Evolutionary conservation across 2,797 vertebrate genomes (phyloP), one percentile per base, ranked within the genome.

Genomic region (Malurus leucopterus): DNA sequence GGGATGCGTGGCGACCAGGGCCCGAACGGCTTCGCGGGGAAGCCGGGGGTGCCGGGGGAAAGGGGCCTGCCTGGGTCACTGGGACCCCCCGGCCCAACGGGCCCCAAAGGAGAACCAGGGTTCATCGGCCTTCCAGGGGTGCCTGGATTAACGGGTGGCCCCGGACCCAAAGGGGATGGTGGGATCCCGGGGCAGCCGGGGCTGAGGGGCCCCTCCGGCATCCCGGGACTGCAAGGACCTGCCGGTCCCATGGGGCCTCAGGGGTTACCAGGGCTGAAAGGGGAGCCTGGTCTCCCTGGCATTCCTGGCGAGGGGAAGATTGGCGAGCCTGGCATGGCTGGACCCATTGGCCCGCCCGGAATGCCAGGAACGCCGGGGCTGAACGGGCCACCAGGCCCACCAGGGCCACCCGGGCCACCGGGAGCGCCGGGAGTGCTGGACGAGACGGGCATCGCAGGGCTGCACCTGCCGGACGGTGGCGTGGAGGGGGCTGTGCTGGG

Each of bases 161-260:
- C 97, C 0, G 99, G 99, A 21, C 64, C 96, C 5, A 99, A 99
- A 96, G 99, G 99, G 46, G 99, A 99, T 2, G 72, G 97, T 10
- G 99, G 99, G 36, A 97, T 98, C 91, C 95, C 98, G 6, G 99
- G 99, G 8, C 97, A 98, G 86, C 98, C 99, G 1, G 99, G 99
- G 6, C 97, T 98, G 75, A 97, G 99, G 83, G 99, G 99, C 9
- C 98, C 98, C 91, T 99, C 99, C 0, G 99, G 99, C 36, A 99
- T 99, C 95, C 99, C 99, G 5, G 99, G 99, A 69, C 96, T 99
- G 77, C 98, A 99, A 89, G 99, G 99, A 3, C 98, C 99, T 0
- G 97, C 98, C 10, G 99, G 99, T 24, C 99, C 99, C 30, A 98
- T 99, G 94, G 99, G 99, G 57, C 99, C 98, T 22, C 99, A 99